Base-by-base conservation (phyloP, 1,140 invertebrate genomes). In the Aphelinus atriplicis region DNA sequence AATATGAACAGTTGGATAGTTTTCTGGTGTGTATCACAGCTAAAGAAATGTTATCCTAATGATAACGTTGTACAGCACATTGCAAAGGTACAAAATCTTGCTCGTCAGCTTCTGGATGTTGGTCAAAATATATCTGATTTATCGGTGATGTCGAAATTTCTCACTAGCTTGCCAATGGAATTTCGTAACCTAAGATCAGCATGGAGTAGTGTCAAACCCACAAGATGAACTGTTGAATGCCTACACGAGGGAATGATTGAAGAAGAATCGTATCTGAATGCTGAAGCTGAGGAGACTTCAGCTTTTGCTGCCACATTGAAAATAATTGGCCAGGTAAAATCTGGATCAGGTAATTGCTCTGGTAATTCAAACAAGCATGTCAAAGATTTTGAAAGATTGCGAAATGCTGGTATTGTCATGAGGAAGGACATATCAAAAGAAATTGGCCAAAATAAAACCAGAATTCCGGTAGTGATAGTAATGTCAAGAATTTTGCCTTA, bases 21-120 rank as follows among this genome's bases (percentile, higher is more conserved):
- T 45, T 79, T 2, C 46, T 77, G 1, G 66, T 70, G 9, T 77
- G 78, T 63, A 42, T 42, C 46, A 73, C 72, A 46, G 63, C 78
- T 3, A 75, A 71, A 51, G 68, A 68, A 71, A 79, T 79, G 68
- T 75, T 65, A 63, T 43, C 5, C 71, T 1, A 55, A 42, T 2
- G 78, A 78, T 46, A 73, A 65, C 62, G 75, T 77, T 47, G 57
- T 70, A n/a, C 78, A 79, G 56, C 73, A 77, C 53, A 68, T 77
- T 6, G 42, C 73, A 3, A 76, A 73, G 56, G 47, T 78, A 3
- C 66, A 76, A 61, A 78, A 78, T 60, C 76, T 78, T 73, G 66
- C 73, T 63, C 7, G 58, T 64, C 65, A 76, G 53, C 48, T 73
- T 46, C 50, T 69, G 10, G 62, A 78, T 62, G 46, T 76, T 55